Percentiles rank a stretch among this genome's conserved stretches.
Conservation (phyloP, 2,797 vertebrate species). For the Artibeus lituratus region DNA sequence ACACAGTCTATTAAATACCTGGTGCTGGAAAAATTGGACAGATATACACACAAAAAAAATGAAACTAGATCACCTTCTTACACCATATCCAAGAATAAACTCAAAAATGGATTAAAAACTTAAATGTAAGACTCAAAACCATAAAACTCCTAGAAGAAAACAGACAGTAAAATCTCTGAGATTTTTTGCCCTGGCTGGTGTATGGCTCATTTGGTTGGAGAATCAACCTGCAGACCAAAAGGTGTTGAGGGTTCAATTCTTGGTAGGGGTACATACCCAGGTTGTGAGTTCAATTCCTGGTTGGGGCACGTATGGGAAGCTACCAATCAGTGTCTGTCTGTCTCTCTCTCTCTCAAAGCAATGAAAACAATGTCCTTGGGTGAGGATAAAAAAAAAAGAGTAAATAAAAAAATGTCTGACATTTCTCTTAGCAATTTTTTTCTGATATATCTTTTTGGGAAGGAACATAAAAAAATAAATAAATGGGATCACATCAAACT, state of each 20-base stretch:
- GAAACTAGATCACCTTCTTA: neutral
- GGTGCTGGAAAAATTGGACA: neutral
- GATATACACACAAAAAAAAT: neutral
- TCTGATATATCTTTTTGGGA: neutral
- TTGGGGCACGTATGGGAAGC: no score
- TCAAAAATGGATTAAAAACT: neutral
- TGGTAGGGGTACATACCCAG: no score
- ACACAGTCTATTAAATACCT: neutral
- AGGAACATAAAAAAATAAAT: neutral
- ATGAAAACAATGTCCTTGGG: no score
- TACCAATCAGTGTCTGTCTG: no score
- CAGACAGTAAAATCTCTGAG: neutral
- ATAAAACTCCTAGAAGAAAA: neutral
- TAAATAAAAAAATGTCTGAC: no score
- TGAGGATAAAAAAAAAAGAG: no score
- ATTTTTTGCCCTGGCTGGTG: neutral
- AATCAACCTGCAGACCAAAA: neutral
- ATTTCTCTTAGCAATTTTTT: neutral
- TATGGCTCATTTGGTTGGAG: neutral
- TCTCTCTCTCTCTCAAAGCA: no score
- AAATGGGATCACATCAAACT: neutral
- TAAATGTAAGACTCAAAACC: neutral
- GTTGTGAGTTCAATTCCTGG: no score
- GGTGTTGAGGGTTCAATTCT: no score
- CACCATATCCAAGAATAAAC: neutral